A percentile compares a stretch with the other conserved stretches of the same genome.
These are phyloP conservation scores for Drosophila biarmipes DNA, from an alignment of 1,140 invertebrate genomes.

Conservation along the genomic window DNA sequence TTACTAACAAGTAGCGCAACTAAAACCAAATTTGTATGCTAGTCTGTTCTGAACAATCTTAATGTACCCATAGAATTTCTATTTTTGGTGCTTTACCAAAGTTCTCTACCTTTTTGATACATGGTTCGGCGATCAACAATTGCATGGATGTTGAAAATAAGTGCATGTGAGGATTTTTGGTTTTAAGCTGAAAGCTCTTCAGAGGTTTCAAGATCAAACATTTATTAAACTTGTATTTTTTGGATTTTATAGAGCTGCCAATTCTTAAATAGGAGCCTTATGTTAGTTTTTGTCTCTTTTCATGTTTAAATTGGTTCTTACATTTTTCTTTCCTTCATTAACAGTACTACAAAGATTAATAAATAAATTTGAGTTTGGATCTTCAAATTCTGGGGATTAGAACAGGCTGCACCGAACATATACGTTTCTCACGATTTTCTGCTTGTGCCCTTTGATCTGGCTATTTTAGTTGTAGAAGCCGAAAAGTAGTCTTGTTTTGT, in stretches of 20 bases:
- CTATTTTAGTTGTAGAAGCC: conserved; percentile 50
- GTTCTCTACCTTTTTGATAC: neutral
- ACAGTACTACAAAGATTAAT: too few species aligned
- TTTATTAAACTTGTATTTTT: neutral
- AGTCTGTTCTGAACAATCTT: conserved; percentile 19
- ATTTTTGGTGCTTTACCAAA: neutral
- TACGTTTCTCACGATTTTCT: conserved; percentile 30
- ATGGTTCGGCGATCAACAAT: neutral
- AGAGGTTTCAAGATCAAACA: neutral
- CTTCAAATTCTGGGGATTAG: neutral
- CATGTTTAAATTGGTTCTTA: neutral
- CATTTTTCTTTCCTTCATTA: too few species aligned
- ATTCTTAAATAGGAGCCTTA: too few species aligned
- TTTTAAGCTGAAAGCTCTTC: neutral
- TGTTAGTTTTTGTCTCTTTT: too few species aligned
- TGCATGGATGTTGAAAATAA: conserved; percentile 33
- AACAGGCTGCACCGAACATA: conserved; percentile 23
- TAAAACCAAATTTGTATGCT: conserved; percentile 28
- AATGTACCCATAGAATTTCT: conserved; percentile 34
- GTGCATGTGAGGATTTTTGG: conserved; percentile 8
- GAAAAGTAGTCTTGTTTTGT: neutral
- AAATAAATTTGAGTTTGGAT: neutral
- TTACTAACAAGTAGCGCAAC: conserved; percentile 58
- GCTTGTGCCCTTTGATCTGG: conserved; percentile 36
- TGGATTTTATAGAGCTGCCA: too few species aligned